phyloP scores from a whole-genome alignment of 2,888 invertebrate genomes.

The Macroteleia sp. region DNA sequence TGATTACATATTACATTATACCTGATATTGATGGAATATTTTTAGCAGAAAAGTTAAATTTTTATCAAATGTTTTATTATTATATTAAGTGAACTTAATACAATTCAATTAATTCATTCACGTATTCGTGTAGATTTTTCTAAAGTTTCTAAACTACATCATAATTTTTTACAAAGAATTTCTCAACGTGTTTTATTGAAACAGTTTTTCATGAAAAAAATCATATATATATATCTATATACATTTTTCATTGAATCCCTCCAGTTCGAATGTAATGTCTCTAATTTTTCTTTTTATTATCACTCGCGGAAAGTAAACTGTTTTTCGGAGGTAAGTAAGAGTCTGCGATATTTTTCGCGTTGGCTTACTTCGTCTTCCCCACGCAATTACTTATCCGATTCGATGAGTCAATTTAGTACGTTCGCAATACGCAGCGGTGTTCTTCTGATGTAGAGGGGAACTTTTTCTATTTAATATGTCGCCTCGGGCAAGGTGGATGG shows the following conservation, averaged over 20 bases:
- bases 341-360: conserved; percentile 38
- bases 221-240: conserved; percentile 1
- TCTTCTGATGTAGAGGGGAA: conserved; percentile 23
- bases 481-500: conserved; percentile 30
- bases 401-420: conserved; percentile 55
- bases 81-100: too few relatives aligned
- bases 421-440: conserved; percentile 21
- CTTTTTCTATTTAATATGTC: conserved; percentile 55
- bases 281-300: conserved; percentile 46
- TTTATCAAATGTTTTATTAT: too few relatives aligned
- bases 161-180: too few relatives aligned
- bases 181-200: too few relatives aligned
- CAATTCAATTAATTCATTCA: too few relatives aligned
- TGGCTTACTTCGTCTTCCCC: conserved; percentile 32
- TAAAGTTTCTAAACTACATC: too few relatives aligned
- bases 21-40: too few relatives aligned
- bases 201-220: too few relatives aligned
- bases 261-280: conserved; percentile 7
- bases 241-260: conserved; percentile 4
- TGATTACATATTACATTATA: too few relatives aligned
- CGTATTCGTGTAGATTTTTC: too few relatives aligned
- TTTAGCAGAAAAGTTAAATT: too few relatives aligned
- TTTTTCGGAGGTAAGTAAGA: conserved; percentile 26
- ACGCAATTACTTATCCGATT: conserved; percentile 49
- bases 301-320: conserved; percentile 34